Evolutionary conservation across 2,797 vertebrate species (phyloP), one percentile per base, ranked within the genome.

Genomic region (Sebastes trivittatus): DNA sequence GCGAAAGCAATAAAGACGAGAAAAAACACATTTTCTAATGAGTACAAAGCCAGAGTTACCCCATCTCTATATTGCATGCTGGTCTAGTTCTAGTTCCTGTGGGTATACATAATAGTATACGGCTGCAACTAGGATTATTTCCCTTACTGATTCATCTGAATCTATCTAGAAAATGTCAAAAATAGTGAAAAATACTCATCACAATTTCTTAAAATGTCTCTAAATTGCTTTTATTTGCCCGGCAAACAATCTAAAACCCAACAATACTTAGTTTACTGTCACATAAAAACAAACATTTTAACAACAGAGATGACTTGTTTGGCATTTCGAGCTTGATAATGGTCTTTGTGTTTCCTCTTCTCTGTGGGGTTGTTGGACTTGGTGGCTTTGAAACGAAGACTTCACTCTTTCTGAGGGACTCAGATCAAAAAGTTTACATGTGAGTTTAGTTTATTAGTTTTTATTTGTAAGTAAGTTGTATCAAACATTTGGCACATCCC

Each of bases 101-200:
- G 7, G 11, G 60, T 2, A 0, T 20, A 30, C 25, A 42, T 30
- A 5, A n/a, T 18, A 0, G 9, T 18, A 3, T 3, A 34, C 2
- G 18, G 8, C 58, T 34, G 58, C 29, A 22, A 29, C 18, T 8
- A 46, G 11, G 23, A 59, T 23, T 42, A 56, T 18, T 22, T 8
- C 6, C 52, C 16, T 38, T 14, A 14, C 36, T 38, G 13, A 38
- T 38, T 38, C 36, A 38, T 38, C 36, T 38, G 13, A 6, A 14
- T 38, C 11, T 0, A 38, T 38, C 36, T 38, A 38, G 0, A 38
- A 38, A 0, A 38, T 38, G 36, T 38, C 13, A 14, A 38, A 38
- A 38, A 38, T 38, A 38, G 0, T 38, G 36, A 38, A 38, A 38
- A 38, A 38, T 38, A 38, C 36, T 38, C 36, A 14, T 38, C 11